A percentile compares a stretch with the other conserved stretches of the same genome.
Conservation (phyloP, 2,797 vertebrate species). For the Spinus pinus region DNA sequence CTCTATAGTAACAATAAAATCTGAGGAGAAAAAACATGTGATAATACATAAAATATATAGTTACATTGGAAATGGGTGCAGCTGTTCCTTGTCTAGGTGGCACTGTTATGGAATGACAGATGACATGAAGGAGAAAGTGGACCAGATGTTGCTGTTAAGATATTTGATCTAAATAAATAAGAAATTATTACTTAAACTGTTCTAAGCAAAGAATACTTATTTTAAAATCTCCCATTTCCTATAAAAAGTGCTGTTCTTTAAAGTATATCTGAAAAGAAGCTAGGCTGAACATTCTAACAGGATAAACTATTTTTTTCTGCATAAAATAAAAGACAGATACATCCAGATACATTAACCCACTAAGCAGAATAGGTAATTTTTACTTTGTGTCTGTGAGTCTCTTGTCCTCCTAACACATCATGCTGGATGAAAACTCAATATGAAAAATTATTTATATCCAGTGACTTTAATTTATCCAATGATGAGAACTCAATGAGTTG, state of each 20-base stretch:
- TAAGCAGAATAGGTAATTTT: not conserved
- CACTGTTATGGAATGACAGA: not conserved
- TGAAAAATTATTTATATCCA: slow-evolving; percentile 11
- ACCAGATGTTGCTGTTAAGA: not conserved
- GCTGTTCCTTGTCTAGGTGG: not conserved
- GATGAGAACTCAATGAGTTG: not conserved
- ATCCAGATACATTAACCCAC: not conserved
- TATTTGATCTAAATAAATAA: not conserved
- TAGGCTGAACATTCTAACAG: not conserved
- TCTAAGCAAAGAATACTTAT: not conserved
- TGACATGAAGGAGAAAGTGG: not conserved
- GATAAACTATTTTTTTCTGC: not conserved
- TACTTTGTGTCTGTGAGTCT: not conserved
- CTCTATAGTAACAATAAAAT: not conserved
- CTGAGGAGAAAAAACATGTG: not conserved
- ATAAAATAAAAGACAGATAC: not conserved
- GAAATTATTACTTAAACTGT: not conserved
- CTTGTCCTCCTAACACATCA: not conserved
- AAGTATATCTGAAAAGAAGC: not conserved
- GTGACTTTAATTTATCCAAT: not conserved
- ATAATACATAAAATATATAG: not conserved
- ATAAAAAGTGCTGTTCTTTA: not conserved
- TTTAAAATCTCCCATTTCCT: not conserved
- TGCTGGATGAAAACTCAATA: not conserved
- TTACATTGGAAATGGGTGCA: not conserved